Conservation (phyloP, 1,140 invertebrate species). For the Pseudomyrmex gracilis region DNA sequence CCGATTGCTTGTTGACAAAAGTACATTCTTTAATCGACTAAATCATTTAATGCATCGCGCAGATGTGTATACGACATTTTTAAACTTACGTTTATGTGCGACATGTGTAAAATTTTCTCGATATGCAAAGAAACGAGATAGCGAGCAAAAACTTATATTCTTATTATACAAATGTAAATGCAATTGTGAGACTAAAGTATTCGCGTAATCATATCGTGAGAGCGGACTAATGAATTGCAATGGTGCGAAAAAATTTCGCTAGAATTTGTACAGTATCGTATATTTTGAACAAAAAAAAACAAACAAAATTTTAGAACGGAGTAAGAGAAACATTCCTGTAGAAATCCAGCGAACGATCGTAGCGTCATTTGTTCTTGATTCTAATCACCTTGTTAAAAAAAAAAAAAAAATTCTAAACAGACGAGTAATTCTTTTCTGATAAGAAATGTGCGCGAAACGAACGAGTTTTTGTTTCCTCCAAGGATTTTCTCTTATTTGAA, state of each 20-base stretch:
- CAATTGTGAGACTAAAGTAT: neutral
- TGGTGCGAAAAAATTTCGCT: neutral
- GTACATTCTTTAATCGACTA: slow-evolving; percentile 11
- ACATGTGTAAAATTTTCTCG: neutral
- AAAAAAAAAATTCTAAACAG: no score
- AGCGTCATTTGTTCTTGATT: slow-evolving; percentile 42
- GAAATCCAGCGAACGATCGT: slow-evolving; percentile 11
- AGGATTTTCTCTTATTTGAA: no score
- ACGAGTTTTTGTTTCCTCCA: no score
- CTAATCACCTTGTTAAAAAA: slow-evolving; percentile 23
- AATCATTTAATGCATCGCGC: slow-evolving; percentile 28
- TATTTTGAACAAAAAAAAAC: slow-evolving; percentile 4
- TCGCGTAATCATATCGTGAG: neutral
- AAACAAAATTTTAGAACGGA: slow-evolving; percentile 20
- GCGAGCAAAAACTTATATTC: neutral
- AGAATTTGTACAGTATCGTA: neutral
- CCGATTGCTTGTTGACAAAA: neutral
- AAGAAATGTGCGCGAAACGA: no score
- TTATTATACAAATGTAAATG: slow-evolving; percentile 10
- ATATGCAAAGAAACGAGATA: neutral
- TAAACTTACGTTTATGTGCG: slow-evolving; percentile 20
- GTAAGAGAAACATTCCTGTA: slow-evolving; percentile 36
- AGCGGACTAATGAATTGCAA: neutral
- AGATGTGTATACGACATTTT: neutral
- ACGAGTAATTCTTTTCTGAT: no score